Evolutionary conservation across 2,888 invertebrate genomes (phyloP).

Genomic region (Pycnomerus fuliginosus): DNA sequence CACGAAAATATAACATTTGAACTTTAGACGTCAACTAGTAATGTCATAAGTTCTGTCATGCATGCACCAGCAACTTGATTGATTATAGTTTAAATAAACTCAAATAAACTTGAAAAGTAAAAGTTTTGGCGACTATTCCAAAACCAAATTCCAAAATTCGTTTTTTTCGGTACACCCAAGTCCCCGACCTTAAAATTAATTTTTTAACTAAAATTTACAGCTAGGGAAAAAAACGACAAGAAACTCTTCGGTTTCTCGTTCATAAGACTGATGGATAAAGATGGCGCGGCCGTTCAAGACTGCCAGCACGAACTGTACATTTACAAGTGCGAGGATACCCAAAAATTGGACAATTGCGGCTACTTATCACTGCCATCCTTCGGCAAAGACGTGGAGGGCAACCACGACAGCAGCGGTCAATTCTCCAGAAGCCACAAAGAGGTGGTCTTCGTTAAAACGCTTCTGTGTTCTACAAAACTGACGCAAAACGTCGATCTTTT

Average conservation of each 20-base stretch:
- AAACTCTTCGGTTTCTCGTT: conserved; percentile 92
- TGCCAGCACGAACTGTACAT: conserved; percentile 87
- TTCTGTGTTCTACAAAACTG: conserved; percentile 93
- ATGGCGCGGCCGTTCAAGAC: conserved; percentile 86
- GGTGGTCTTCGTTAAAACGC: conserved; percentile 75
- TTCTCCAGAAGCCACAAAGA: conserved; percentile 85
- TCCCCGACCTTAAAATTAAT: too few relatives aligned
- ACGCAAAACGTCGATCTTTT: conserved; percentile 92
- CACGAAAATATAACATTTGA: too few relatives aligned
- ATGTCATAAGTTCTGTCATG: too few relatives aligned
- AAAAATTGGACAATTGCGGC: conserved; percentile 65
- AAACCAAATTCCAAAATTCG: too few relatives aligned
- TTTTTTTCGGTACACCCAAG: conserved; percentile 6
- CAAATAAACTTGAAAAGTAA: too few relatives aligned
- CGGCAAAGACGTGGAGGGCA: conserved; percentile 63
- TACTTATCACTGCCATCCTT: conserved; percentile 68
- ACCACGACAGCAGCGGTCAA: conserved; percentile 56
- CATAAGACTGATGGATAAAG: conserved; percentile 85
- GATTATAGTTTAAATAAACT: too few relatives aligned
- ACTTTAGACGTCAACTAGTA: too few relatives aligned
- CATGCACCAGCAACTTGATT: too few relatives aligned
- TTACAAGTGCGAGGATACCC: conserved; percentile 87
- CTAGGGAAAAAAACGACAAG: conserved; percentile 85
- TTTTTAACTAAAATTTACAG: conserved; percentile 59
- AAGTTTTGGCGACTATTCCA: too few relatives aligned